These are phyloP conservation scores for Toxotes lorentzi DNA, from an alignment of 2,797 vertebrate species.

Conservation along the genomic window DNA sequence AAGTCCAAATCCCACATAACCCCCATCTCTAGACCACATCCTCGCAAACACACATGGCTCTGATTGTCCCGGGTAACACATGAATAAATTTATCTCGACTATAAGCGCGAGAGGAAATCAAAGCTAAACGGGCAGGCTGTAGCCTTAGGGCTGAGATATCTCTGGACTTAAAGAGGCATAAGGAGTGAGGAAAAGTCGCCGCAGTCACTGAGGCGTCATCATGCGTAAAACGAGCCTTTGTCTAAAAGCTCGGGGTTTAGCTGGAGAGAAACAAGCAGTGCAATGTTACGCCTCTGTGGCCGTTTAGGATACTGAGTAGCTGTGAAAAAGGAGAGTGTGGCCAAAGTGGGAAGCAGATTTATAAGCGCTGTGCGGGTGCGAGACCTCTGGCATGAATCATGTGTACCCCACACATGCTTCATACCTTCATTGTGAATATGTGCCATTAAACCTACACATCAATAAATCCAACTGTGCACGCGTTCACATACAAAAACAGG, in stretches of 20 bases:
- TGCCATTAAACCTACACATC: conserved; percentile 49
- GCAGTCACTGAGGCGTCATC: conserved; percentile 58
- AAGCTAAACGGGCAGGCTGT: conserved; percentile 51
- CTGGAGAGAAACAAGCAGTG: conserved; percentile 76
- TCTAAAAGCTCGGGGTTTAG: conserved; percentile 63
- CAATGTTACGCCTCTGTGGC: conserved; percentile 75
- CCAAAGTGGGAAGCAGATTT: conserved; percentile 80
- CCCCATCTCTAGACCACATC: conserved; percentile 67
- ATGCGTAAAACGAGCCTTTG: conserved; percentile 66
- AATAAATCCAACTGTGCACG: conserved; percentile 29
- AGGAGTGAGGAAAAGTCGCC: conserved; percentile 28
- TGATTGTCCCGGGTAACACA: conserved; percentile 65
- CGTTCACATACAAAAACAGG: conserved; percentile 32
- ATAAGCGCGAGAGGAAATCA: conserved; percentile 68
- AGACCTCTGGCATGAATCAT: conserved; percentile 73
- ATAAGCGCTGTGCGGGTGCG: conserved; percentile 65
- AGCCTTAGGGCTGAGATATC: conserved; percentile 44
- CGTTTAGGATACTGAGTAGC: conserved; percentile 75
- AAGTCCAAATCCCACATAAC: conserved; percentile 75
- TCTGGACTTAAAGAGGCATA: conserved; percentile 22
- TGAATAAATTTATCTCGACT: conserved; percentile 67
- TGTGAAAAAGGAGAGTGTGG: conserved; percentile 77
- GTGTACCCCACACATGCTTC: conserved; percentile 51
- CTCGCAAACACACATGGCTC: conserved; percentile 78
- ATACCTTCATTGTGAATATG: conserved; percentile 50